phyloP scores from a whole-genome alignment of 2,113 vertebrate species.

The Indicator indicator region DNA sequence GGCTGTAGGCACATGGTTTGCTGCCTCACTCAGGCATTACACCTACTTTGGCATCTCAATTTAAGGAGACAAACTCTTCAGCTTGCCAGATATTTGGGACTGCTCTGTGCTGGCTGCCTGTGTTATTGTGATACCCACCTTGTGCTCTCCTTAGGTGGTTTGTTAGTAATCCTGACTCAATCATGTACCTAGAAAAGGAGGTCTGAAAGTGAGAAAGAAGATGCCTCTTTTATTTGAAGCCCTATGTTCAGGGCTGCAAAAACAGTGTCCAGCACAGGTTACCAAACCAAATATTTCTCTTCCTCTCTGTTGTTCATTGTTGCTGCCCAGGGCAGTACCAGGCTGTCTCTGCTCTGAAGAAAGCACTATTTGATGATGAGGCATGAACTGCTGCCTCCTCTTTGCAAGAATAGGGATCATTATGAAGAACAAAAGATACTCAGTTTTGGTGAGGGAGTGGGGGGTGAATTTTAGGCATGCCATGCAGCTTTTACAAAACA shows the following conservation, averaged over 20 bases:
- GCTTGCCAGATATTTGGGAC: background rate
- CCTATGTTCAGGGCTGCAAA: background rate
- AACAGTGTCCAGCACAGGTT: background rate
- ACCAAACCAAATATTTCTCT: background rate
- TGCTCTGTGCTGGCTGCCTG: background rate
- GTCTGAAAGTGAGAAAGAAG: background rate
- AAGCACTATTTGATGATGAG: background rate
- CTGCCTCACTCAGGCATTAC: background rate
- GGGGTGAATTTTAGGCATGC: background rate
- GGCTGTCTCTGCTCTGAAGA: background rate
- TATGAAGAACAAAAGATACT: background rate
- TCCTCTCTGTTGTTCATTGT: background rate
- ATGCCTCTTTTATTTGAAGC: background rate
- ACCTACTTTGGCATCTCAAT: background rate
- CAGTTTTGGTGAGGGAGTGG: background rate
- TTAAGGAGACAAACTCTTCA: background rate
- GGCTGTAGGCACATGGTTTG: background rate
- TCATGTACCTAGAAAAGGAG: background rate
- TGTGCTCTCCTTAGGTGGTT: background rate
- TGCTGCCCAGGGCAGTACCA: background rate
- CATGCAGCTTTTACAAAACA: background rate
- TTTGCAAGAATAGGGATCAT: background rate
- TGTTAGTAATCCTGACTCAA: fast-evolving
- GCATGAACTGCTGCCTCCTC: background rate
- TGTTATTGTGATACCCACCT: background rate